A percentile compares a stretch with the other conserved stretches of the same genome.
phyloP scores from a whole-genome alignment of 2,113 vertebrate species.

The Rhinoderma darwinii region DNA sequence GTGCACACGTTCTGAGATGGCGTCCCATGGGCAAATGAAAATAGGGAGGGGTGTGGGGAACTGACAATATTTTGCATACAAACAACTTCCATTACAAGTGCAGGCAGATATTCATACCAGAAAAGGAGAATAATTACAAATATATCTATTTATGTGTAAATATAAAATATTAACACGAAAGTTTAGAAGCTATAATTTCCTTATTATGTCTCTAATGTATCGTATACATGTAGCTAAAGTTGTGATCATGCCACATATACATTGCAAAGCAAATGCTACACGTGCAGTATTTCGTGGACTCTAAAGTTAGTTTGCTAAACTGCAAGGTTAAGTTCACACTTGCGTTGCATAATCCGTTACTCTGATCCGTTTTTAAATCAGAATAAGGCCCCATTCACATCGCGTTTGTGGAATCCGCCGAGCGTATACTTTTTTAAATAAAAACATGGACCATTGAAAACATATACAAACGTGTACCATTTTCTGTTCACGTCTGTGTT shows the following conservation, averaged over 20 bases:
- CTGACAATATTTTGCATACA: not conserved
- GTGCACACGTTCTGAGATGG: slow-evolving; percentile 46
- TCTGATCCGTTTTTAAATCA: no score
- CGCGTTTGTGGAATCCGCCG: no score
- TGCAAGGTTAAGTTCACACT: not conserved
- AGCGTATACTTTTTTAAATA: no score
- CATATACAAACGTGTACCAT: no score
- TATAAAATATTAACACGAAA: not conserved
- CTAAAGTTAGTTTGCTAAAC: not conserved
- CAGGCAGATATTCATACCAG: not conserved
- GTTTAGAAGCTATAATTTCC: no score
- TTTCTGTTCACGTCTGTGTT: no score
- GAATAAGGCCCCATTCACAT: no score
- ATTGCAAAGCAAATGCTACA: not conserved
- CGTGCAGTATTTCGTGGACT: no score
- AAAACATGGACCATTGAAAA: no score
- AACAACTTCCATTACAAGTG: not conserved
- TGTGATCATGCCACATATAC: not conserved
- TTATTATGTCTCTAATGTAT: not conserved
- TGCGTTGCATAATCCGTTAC: no score
- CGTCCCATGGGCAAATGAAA: slow-evolving; percentile 31
- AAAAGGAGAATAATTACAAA: not conserved
- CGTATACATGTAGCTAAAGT: not conserved
- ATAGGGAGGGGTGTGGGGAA: not conserved
- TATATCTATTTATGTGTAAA: not conserved